phyloP scores from a whole-genome alignment of 2,797 vertebrate species.

The Sebastes paucispinis region DNA sequence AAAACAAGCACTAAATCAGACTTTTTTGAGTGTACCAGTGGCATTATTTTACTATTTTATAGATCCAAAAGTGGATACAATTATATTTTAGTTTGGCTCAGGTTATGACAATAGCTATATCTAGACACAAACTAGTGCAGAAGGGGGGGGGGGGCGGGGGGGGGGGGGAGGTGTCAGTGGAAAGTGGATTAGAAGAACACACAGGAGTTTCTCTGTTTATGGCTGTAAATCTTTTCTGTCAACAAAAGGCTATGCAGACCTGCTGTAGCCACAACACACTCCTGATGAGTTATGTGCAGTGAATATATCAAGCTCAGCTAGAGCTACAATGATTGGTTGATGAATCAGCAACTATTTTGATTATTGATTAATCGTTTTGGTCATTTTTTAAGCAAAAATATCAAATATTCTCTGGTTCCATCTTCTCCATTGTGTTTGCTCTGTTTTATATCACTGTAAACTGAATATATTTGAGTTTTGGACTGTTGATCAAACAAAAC shows the following conservation, averaged over 20 bases:
- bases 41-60: background rate
- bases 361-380: background rate
- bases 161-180: background rate
- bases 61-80: background rate
- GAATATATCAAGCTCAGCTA: background rate
- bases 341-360: rapidly evolving
- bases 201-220: constrained; percentile 19
- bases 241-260: constrained; percentile 24
- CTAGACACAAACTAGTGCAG: background rate
- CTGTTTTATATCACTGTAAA: background rate
- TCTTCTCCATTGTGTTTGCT: background rate
- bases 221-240: constrained; percentile 39
- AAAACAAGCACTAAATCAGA: background rate
- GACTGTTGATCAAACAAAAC: background rate
- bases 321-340: background rate
- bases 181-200: constrained; percentile 46
- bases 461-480: background rate
- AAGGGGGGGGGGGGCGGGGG: background rate
- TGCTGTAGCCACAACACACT: background rate
- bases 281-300: background rate
- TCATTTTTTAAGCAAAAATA: background rate
- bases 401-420: background rate
- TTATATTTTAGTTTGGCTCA: background rate
- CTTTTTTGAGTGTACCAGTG: background rate
- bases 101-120: background rate